Evolutionary conservation across 2,888 invertebrate genomes (phyloP).

Genomic region (Cerastoderma edule): DNA sequence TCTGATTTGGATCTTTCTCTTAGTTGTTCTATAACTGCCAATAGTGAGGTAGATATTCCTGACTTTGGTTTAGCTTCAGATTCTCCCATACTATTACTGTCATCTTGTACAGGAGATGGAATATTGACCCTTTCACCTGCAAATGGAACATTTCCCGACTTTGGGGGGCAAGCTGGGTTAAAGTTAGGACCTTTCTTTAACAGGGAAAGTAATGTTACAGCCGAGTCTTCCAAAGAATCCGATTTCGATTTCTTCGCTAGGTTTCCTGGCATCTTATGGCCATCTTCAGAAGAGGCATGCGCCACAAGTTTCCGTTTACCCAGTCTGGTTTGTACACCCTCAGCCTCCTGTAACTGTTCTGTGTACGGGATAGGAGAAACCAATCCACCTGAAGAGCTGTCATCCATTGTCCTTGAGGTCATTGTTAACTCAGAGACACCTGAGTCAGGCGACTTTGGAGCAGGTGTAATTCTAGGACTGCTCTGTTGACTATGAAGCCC

Average conservation of each 20-base stretch:
- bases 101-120: slow-evolving; percentile 48
- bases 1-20: slow-evolving; percentile 75
- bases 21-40: slow-evolving; percentile 83
- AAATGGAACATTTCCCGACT: background rate
- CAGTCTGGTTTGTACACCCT: slow-evolving; percentile 12
- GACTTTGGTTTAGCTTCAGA: slow-evolving; percentile 57
- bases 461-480: slow-evolving; percentile 61
- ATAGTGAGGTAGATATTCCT: slow-evolving; percentile 82
- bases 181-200: slow-evolving; percentile 72
- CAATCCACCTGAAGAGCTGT: slow-evolving; percentile 29
- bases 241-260: slow-evolving; percentile 13
- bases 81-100: slow-evolving; percentile 53
- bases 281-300: background rate
- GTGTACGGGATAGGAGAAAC: slow-evolving; percentile 29
- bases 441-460: slow-evolving; percentile 56
- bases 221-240: slow-evolving; percentile 66
- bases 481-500: slow-evolving; percentile 73
- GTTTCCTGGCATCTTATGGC: too few relatives aligned
- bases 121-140: slow-evolving; percentile 13
- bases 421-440: slow-evolving; percentile 59
- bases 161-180: slow-evolving; percentile 70
- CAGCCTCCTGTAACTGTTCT: slow-evolving; percentile 10
- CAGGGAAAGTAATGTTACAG: slow-evolving; percentile 72
- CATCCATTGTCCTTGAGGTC: slow-evolving; percentile 31
- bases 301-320: slow-evolving; percentile 10